Percentiles rank a stretch among this genome's conserved stretches.
These are phyloP conservation scores for Cephus rjabovi DNA, from an alignment of 2,888 invertebrate species.

Conservation along the genomic window DNA sequence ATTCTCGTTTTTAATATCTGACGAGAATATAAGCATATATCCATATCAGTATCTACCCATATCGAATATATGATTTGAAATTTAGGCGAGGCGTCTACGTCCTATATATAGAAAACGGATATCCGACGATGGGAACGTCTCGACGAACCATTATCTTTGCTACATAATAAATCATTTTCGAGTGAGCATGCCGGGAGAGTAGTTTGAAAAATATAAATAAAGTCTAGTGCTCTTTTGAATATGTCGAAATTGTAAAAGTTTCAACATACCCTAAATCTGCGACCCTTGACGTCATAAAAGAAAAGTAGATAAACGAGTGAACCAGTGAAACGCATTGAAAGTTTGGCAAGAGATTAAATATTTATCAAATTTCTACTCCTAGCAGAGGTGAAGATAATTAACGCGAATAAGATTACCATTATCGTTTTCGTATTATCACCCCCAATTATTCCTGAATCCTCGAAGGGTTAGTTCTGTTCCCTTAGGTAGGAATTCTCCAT, in stretches of 20 bases:
- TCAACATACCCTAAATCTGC: neutral
- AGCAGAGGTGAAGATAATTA: conserved; percentile 41
- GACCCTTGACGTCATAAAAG: neutral
- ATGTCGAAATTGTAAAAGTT: conserved; percentile 8
- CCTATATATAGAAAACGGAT: conserved; percentile 21
- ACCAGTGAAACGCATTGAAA: neutral
- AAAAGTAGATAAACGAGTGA: neutral
- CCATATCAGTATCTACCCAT: neutral
- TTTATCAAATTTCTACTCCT: neutral
- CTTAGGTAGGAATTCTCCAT: neutral
- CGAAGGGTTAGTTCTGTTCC: neutral
- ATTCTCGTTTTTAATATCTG: neutral
- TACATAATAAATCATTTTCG: conserved; percentile 29
- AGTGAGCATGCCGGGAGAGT: neutral
- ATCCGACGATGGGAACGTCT: conserved; percentile 20
- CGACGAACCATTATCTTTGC: conserved; percentile 17
- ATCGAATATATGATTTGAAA: conserved; percentile 10
- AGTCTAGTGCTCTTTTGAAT: neutral
- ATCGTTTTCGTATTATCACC: neutral
- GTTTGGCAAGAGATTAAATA: neutral
- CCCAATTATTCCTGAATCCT: neutral
- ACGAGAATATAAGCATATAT: neutral
- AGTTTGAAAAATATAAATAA: neutral
- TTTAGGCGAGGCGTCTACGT: conserved; percentile 1
- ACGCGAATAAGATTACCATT: conserved; percentile 43